These are phyloP conservation scores for Phoenoteleia sp. DNA, from an alignment of 2,888 invertebrate species.

Conservation along the genomic window DNA sequence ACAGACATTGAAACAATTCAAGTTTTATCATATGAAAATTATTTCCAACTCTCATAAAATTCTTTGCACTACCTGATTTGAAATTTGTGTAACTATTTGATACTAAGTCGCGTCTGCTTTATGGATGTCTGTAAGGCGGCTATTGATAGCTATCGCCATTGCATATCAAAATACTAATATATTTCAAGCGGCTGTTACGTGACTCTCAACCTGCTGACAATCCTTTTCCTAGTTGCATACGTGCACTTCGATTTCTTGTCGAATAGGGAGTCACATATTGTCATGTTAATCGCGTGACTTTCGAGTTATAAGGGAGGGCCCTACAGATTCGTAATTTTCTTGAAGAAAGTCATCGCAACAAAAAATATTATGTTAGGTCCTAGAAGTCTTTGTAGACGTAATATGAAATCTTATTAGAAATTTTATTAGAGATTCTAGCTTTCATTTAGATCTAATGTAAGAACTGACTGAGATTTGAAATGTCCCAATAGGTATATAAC, in stretches of 20 bases:
- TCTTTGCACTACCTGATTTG: slow-evolving; percentile 49
- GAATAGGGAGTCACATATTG: slow-evolving; percentile 54
- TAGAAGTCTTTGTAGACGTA: too few species aligned
- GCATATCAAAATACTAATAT: slow-evolving; percentile 54
- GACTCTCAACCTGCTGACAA: slow-evolving; percentile 21
- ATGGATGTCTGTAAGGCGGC: slow-evolving; percentile 76
- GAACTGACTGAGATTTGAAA: too few species aligned
- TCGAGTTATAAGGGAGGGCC: slow-evolving; percentile 43
- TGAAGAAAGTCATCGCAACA: too few species aligned
- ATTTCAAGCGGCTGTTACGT: slow-evolving; percentile 26
- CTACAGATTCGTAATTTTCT: slow-evolving; percentile 56
- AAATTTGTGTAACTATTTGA: slow-evolving; percentile 78
- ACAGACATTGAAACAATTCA: too few species aligned
- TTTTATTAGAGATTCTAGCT: too few species aligned
- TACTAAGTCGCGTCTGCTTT: slow-evolving; percentile 78
- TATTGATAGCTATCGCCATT: slow-evolving; percentile 76
- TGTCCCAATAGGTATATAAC: too few species aligned
- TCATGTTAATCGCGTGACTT: slow-evolving; percentile 56
- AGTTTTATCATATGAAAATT: too few species aligned
- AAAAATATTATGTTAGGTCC: too few species aligned
- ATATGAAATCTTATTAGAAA: too few species aligned
- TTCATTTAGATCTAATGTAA: too few species aligned
- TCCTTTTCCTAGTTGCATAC: slow-evolving; percentile 34
- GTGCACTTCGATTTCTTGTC: slow-evolving; percentile 57
- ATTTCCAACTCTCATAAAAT: too few species aligned